phyloP scores from a whole-genome alignment of 2,888 invertebrate genomes.

The Halictus quadricinctus region DNA sequence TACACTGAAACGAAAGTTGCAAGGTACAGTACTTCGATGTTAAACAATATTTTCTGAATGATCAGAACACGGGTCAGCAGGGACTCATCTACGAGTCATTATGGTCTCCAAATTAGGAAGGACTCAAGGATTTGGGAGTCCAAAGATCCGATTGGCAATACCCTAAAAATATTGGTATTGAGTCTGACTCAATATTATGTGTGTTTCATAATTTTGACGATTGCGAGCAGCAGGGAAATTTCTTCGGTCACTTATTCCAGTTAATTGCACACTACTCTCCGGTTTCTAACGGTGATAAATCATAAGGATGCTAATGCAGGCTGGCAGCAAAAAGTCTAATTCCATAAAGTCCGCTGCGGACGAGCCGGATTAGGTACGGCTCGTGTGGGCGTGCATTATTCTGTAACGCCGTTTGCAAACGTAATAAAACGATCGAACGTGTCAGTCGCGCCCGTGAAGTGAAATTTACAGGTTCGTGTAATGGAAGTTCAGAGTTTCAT shows the following conservation, averaged over 20 bases:
- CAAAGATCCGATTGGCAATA: background rate
- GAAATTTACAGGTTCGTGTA: conserved; percentile 31
- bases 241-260: too few relatives aligned
- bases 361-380: background rate
- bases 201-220: too few relatives aligned
- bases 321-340: background rate
- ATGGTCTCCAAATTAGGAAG: too few relatives aligned
- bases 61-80: background rate
- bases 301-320: background rate
- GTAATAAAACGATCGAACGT: conserved; percentile 23
- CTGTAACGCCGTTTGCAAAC: conserved; percentile 9
- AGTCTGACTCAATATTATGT: too few relatives aligned
- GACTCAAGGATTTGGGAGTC: background rate
- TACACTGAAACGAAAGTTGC: background rate
- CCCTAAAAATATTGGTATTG: too few relatives aligned
- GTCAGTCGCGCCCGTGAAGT: conserved; percentile 15
- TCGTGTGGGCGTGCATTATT: conserved; percentile 20
- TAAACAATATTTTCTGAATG: background rate
- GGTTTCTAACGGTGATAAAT: background rate
- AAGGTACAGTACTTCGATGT: background rate
- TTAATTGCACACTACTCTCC: background rate
- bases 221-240: too few relatives aligned
- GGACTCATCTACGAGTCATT: too few relatives aligned
- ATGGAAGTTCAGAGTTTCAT: background rate
- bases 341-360: background rate